phyloP scores from a whole-genome alignment of 2,888 invertebrate species.

The Mimas tiliae region DNA sequence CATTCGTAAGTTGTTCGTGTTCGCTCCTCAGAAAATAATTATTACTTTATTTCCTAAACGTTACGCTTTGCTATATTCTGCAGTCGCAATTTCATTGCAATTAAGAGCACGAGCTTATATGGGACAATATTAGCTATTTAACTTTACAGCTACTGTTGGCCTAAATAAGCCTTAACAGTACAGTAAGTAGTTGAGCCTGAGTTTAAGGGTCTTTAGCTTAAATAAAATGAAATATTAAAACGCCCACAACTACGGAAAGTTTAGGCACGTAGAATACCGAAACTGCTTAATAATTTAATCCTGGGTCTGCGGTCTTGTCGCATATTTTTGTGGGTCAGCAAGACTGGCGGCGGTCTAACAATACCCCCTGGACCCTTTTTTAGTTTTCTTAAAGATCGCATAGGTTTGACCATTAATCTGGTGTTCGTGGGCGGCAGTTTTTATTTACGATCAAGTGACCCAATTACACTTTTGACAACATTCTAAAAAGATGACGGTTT shows the following conservation, averaged over 20 bases:
- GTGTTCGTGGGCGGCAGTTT: no score
- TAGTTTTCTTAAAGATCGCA: no score
- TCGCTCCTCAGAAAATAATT: no score
- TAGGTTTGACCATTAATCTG: no score
- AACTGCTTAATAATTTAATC: not conserved
- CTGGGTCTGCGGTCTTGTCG: no score
- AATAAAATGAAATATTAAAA: constrained; percentile 13
- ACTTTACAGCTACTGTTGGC: constrained; percentile 8
- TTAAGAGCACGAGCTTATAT: constrained; percentile 2
- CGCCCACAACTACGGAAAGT: not conserved
- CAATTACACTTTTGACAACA: no score
- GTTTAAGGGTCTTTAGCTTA: constrained; percentile 3
- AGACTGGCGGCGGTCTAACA: no score
- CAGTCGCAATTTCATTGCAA: constrained; percentile 1
- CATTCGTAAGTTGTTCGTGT: no score
- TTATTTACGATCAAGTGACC: no score
- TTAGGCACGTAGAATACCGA: not conserved
- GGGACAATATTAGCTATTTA: constrained; percentile 5
- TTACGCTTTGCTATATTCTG: not conserved
- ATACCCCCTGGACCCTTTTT: no score
- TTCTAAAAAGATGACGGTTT: no score
- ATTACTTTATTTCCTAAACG: not conserved
- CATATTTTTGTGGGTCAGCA: no score
- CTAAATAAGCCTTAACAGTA: not conserved
- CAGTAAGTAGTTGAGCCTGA: not conserved